Evolutionary conservation across 2,888 invertebrate genomes (phyloP).

Genomic region (Tetranychus truncatus): DNA sequence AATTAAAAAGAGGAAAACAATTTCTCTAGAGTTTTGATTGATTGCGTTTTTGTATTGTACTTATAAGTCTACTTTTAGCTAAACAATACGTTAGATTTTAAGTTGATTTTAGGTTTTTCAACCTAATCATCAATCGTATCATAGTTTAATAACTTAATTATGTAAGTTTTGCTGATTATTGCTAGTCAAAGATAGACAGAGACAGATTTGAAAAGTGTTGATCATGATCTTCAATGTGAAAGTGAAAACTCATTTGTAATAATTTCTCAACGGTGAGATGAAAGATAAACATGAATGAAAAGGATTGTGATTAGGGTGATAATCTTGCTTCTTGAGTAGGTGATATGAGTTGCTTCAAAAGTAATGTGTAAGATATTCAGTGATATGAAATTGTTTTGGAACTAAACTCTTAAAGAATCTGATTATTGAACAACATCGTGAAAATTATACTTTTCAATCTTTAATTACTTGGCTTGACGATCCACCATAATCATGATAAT

Average conservation of each 20-base stretch:
- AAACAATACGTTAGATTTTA: too few species aligned
- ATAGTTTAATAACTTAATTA: too few species aligned
- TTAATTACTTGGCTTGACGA: not conserved
- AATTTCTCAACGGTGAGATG: not conserved
- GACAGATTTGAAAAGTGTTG: not conserved
- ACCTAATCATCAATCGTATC: too few species aligned
- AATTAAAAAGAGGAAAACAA: too few species aligned
- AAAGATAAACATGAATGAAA: not conserved
- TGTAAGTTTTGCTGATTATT: too few species aligned
- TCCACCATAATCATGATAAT: not conserved
- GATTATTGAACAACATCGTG: not conserved
- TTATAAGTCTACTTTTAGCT: too few species aligned
- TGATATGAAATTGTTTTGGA: not conserved
- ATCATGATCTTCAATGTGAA: constrained; percentile 2
- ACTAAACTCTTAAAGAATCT: not conserved
- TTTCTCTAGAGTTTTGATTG: too few species aligned
- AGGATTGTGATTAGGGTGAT: not conserved
- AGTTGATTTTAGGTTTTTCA: too few species aligned
- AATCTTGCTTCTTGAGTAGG: not conserved
- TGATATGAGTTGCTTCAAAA: not conserved
- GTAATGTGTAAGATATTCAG: not conserved
- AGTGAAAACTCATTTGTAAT: constrained; percentile 8
- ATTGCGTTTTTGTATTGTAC: too few species aligned
- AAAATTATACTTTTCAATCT: not conserved
- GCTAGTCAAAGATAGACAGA: too few species aligned